Conservation (phyloP, 2,888 invertebrate genomes). For the Papilio protenor region DNA sequence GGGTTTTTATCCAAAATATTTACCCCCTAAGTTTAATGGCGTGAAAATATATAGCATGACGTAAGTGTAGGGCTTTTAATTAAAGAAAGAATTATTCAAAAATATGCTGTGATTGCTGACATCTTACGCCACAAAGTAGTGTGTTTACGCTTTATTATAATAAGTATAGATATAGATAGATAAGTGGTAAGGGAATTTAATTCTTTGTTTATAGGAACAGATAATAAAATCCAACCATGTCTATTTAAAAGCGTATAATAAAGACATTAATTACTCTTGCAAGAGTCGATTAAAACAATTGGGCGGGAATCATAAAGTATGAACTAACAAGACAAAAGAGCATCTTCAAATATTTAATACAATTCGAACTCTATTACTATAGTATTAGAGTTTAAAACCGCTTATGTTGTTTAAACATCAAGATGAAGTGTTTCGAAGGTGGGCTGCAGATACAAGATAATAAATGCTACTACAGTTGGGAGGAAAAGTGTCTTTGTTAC, state of each 20-base stretch:
- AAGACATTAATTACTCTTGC: constrained; percentile 35
- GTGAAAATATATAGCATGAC: too few relatives aligned
- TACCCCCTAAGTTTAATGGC: too few relatives aligned
- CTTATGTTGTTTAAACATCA: constrained; percentile 1
- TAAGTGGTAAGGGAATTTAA: not conserved
- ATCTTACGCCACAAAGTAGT: too few relatives aligned
- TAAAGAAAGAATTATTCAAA: too few relatives aligned
- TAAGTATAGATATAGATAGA: too few relatives aligned
- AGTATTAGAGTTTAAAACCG: not conserved
- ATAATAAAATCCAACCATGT: not conserved
- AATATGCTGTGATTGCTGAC: too few relatives aligned
- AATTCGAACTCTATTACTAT: not conserved
- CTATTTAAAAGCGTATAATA: constrained; percentile 35
- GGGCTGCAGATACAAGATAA: constrained; percentile 23
- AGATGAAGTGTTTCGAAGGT: constrained; percentile 36
- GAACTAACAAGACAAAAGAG: constrained; percentile 19
- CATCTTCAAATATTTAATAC: not conserved
- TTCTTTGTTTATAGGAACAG: not conserved
- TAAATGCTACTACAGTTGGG: constrained; percentile 3
- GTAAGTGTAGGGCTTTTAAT: too few relatives aligned
- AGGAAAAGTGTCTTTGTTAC: not conserved
- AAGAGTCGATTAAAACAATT: constrained; percentile 33
- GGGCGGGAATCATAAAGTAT: constrained; percentile 31
- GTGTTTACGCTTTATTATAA: too few relatives aligned
- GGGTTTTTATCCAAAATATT: too few relatives aligned